These are phyloP conservation scores for Pygmarrhopalites habei DNA, from an alignment of 1,140 invertebrate species.

Conservation along the genomic window DNA sequence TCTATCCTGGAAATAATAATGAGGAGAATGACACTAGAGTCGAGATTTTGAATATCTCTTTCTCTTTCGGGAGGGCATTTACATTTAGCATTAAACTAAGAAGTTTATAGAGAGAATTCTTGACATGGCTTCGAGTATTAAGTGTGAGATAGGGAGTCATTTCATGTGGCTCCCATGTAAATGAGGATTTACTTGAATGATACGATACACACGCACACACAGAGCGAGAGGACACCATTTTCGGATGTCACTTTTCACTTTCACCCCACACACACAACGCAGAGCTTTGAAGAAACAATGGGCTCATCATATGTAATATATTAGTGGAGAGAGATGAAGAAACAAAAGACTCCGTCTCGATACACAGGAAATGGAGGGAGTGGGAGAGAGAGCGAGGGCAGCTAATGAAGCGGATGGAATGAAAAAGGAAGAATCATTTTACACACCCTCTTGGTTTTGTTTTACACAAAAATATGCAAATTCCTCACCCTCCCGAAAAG, in stretches of 20 bases:
- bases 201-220: not conserved
- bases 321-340: not conserved
- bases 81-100: too few relatives aligned
- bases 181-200: not conserved
- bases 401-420: slow-evolving; percentile 25
- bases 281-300: not conserved
- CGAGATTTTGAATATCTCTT: not conserved
- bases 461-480: slow-evolving; percentile 9
- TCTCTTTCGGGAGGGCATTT: too few relatives aligned
- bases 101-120: too few relatives aligned
- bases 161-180: too few relatives aligned
- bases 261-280: not conserved
- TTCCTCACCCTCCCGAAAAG: not conserved
- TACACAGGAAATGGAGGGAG: not conserved
- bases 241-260: slow-evolving; percentile 7
- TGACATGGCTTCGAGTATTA: too few relatives aligned
- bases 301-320: not conserved
- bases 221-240: not conserved
- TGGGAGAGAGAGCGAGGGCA: slow-evolving; percentile 4
- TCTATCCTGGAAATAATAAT: slow-evolving; percentile 1
- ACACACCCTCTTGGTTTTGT: not conserved
- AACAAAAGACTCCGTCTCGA: not conserved
- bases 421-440: slow-evolving; percentile 14
- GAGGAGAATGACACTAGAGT: too few relatives aligned
- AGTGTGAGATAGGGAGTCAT: too few relatives aligned